Base-by-base conservation (phyloP, 2,797 vertebrate species). In the Periparus ater region DNA sequence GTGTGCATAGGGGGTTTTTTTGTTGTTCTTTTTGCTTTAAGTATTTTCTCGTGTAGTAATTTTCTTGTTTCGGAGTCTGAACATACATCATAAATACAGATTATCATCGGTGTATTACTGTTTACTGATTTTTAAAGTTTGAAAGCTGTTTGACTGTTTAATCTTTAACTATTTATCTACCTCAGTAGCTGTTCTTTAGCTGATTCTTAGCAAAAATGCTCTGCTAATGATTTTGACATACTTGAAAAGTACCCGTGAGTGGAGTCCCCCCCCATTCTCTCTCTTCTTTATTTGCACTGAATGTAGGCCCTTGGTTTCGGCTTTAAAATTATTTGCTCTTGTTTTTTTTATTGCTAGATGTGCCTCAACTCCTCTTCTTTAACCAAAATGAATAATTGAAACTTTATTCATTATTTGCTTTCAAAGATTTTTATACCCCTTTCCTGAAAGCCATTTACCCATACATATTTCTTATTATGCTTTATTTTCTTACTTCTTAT, bases 1-100 rank as follows among this genome's bases (percentile, higher is more conserved):
- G 7, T 30, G 27, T 75, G 50, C 6, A 7, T 32, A 32, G 66
- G 29, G 11, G 0, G 3, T 50, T 80, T 70, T 63, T 62, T 21
- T 22, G 19, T 82, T 89, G 40, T 45, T 85, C 32, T 51, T 84
- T 92, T 85, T 38, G 22, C 3, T 53, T 50, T 10, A 58, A 80
- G 45, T 58, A 34, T 92, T 85, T 92, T 68, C 72, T 90, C 30
- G 6, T 11, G 26, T 26, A 61, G 60, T 36, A 58, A 80, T 91
- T 80, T 45, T 29, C n/a, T 71, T 74, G 38, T 75, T 94, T 93
- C 54, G 48, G 50, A 72, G 20, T 75, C 73, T 90, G 53, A 93
- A 53, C 47, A 12, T 66, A 10, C 8, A 44, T 65, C 18, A 17
- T 77, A 87, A 76, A 51, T 63, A 26, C 7, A 73, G 22, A 75